Base-by-base conservation (phyloP, 2,113 vertebrate genomes). In the Rana temporaria region DNA sequence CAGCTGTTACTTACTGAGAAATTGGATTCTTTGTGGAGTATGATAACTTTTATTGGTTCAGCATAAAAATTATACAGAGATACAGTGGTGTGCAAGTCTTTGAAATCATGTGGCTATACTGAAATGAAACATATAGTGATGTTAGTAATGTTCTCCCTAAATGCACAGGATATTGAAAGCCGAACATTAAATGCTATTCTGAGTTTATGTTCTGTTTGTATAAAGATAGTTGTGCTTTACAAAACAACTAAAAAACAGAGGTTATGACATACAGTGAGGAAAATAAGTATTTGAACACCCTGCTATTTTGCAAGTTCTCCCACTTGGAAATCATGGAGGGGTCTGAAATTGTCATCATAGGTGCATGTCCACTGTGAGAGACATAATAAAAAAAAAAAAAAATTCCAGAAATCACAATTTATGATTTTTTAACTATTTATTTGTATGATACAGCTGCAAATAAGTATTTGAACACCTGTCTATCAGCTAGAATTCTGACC, bases 1-100 rank as follows among this genome's bases (percentile, higher is more conserved):
- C 80, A 82, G 80, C 80, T 82, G 80, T 82, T 82, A 75, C 70
- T 82, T 75, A 67, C 70, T 82, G 80, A 82, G 62, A 75, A 82
- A 82, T 82, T 82, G 70, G 48, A 75, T 74, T 74, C 70, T 74
- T 82, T 74, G 70, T 80, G 74, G 80, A 67, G 60, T 82, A 38
- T 82, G 80, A 82, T 75, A 82, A 82, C 80, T 74, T 82, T 82
- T 82, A 82, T 82, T 82, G 70, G 70, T 56, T 64, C 62, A 26
- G 62, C 70, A 82, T 82, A 82, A 82, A 81, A 74, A 82, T 74
- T 82, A 82, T 56, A 74, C 69, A 65, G 60, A 74, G 60, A 82
- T 82, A 65, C 62, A 82, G 70, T 75, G 52, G 70, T 75, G 64
- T 55, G 72, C 53, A 64, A 30, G 32, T 59, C 26, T 74, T 22